Evolutionary conservation across 1,140 invertebrate genomes (phyloP).

Genomic region (Globodera rostochiensis): DNA sequence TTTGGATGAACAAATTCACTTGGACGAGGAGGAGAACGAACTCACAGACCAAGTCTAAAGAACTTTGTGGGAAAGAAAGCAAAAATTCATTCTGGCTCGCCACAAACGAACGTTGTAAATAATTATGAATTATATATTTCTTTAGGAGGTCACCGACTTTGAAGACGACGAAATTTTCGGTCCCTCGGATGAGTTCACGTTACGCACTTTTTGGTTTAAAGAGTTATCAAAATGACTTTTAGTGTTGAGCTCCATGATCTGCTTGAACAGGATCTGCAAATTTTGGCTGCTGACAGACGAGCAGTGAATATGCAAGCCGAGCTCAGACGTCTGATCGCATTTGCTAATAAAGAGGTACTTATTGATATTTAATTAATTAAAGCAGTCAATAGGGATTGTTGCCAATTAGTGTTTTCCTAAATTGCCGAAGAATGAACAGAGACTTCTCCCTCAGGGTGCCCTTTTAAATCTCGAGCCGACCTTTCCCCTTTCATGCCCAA

Average conservation of each 20-base stretch:
- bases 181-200: conserved; percentile 12
- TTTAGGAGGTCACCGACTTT: conserved; percentile 14
- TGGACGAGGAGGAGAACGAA: background rate
- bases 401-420: too few relatives aligned
- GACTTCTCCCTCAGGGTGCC: too few relatives aligned
- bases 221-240: background rate
- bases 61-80: background rate
- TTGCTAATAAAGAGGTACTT: background rate
- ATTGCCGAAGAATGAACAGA: too few relatives aligned
- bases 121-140: background rate
- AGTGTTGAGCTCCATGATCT: conserved; percentile 23
- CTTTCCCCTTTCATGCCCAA: background rate
- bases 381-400: too few relatives aligned
- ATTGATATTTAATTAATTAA: too few relatives aligned
- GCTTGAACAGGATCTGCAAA: conserved; percentile 14
- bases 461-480: too few relatives aligned
- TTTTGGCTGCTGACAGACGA: conserved; percentile 6
- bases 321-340: background rate
- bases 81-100: too few relatives aligned
- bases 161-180: conserved; percentile 18
- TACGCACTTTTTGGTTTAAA: conserved; percentile 1
- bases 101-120: too few relatives aligned
- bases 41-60: background rate
- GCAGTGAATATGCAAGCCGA: background rate
- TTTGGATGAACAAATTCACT: background rate